Conservation (phyloP, 2,113 vertebrate species). For the zebrafish (Danio rerio) region GRCz12tu NC_133194.1:8373501-8374000, state of each 20-base stretch:
- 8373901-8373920: neutral
- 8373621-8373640: no score
- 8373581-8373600: no score
- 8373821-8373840: slow-evolving; percentile 33
- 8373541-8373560: no score
- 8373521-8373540: no score
- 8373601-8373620: no score
- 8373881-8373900: neutral
- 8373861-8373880: neutral
- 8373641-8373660: no score
- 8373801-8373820: slow-evolving; percentile 18
- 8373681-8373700: no score
- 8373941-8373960: neutral
- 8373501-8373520: no score
- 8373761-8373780: neutral
- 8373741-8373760: neutral
- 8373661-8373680: no score
- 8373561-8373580: no score
- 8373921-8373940: neutral
- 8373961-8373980: slow-evolving; percentile 5
- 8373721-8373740: no score
- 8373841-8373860: neutral
- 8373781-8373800: slow-evolving; percentile 14
- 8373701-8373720: no score
- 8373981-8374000: neutral